Percentiles rank a stretch among this genome's conserved stretches.
Conservation (phyloP, 2,797 vertebrate genomes). For the Anabas testudineus region DNA sequence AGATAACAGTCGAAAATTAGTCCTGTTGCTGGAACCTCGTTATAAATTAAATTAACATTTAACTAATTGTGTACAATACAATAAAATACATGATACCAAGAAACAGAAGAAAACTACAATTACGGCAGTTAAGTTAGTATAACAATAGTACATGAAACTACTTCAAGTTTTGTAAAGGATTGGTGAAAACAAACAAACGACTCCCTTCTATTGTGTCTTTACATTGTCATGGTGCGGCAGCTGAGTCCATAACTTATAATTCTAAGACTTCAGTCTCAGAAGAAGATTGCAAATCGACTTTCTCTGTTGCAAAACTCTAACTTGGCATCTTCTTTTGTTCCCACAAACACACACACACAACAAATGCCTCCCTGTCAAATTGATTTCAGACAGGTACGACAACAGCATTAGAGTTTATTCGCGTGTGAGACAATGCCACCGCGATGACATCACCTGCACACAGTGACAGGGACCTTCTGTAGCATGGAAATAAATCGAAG, state of each 20-base stretch:
- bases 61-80: slow-evolving; percentile 20
- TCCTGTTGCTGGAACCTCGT: background rate
- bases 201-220: slow-evolving; percentile 13
- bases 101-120: slow-evolving; percentile 26
- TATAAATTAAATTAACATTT: background rate
- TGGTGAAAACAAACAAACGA: slow-evolving; percentile 28
- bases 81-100: slow-evolving; percentile 11
- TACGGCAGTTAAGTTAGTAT: slow-evolving; percentile 5
- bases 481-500: slow-evolving; percentile 72
- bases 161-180: slow-evolving; percentile 35
- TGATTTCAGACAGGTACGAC: slow-evolving; percentile 61
- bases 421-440: slow-evolving; percentile 61
- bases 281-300: slow-evolving; percentile 42
- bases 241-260: slow-evolving; percentile 44
- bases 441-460: slow-evolving; percentile 63
- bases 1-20: slow-evolving; percentile 10
- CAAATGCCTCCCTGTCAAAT: slow-evolving; percentile 51
- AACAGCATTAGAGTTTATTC: slow-evolving; percentile 63
- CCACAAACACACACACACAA: background rate
- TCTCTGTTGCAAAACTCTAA: slow-evolving; percentile 24
- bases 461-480: slow-evolving; percentile 72
- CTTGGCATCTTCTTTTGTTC: slow-evolving; percentile 10
- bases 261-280: slow-evolving; percentile 12
- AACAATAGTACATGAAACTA: slow-evolving; percentile 21
- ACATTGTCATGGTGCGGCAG: slow-evolving; percentile 4